Evolutionary conservation across 2,113 vertebrate species (phyloP).

Genomic region (Phycodurus eques): DNA sequence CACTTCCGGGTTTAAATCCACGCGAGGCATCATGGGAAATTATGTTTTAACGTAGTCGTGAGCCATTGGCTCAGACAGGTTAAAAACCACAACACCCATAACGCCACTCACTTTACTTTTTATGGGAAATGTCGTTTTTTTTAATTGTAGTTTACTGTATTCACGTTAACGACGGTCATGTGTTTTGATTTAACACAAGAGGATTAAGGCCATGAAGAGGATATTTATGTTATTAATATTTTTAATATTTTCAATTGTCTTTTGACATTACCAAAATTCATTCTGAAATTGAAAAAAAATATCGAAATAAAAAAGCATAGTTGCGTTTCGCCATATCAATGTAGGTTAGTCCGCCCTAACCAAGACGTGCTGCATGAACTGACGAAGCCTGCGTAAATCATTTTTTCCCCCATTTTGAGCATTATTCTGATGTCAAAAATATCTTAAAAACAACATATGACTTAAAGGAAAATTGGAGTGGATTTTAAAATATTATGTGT

Average conservation of each 20-base stretch:
- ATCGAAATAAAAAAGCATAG: too few relatives aligned
- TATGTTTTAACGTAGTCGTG: neutral
- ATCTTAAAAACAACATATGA: too few relatives aligned
- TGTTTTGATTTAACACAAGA: neutral
- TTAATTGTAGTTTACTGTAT: neutral
- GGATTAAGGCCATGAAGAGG: neutral
- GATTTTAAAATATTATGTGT: too few relatives aligned
- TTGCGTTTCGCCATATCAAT: too few relatives aligned
- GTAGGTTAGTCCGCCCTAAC: too few relatives aligned
- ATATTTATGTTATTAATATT: neutral
- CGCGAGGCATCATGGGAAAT: constrained; percentile 33
- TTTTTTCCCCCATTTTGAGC: too few relatives aligned
- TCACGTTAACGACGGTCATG: neutral
- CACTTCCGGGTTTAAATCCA: constrained; percentile 36
- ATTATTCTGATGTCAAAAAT: too few relatives aligned
- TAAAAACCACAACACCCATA: constrained; percentile 37
- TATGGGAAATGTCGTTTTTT: constrained; percentile 40
- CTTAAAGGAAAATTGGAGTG: too few relatives aligned
- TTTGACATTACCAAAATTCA: constrained; percentile 34
- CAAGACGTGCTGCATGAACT: too few relatives aligned
- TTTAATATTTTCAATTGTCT: neutral
- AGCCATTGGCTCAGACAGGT: accelerated
- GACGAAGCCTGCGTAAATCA: too few relatives aligned
- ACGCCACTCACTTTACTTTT: accelerated
- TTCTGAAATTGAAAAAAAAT: too few relatives aligned